These are phyloP conservation scores for Bilobella aurantiaca DNA, from an alignment of 1,140 invertebrate genomes.

Conservation along the genomic window DNA sequence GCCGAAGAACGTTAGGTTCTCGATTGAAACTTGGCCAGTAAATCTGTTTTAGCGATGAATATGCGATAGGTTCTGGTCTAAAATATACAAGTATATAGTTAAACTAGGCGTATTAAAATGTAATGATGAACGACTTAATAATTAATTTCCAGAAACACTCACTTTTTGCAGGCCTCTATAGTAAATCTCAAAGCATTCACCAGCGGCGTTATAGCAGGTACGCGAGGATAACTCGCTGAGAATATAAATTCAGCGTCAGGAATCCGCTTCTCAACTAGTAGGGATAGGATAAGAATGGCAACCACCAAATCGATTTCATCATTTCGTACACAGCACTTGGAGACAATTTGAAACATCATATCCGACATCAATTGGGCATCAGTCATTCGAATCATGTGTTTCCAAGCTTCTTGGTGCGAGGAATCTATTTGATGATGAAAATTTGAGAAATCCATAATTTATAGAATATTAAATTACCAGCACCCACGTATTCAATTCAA, in stretches of 20 bases:
- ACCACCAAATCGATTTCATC: not conserved
- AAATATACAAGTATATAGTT: not conserved
- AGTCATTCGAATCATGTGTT: not conserved
- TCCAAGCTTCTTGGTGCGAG: not conserved
- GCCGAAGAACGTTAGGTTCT: not conserved
- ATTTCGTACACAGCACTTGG: not conserved
- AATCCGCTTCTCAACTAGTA: not conserved
- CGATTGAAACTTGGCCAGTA: conserved; percentile 2
- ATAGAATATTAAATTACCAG: not conserved
- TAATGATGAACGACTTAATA: not conserved
- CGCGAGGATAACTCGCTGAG: not conserved
- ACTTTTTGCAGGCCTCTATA: not conserved
- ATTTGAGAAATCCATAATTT: not conserved
- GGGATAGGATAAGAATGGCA: not conserved
- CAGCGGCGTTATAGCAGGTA: not conserved
- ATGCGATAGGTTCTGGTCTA: not conserved
- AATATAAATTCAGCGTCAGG: not conserved
- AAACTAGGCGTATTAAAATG: not conserved
- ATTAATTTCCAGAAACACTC: not conserved
- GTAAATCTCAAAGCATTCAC: not conserved
- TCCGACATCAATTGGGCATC: not conserved
- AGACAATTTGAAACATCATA: not conserved
- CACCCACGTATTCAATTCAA: not conserved
- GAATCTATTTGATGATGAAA: not conserved
- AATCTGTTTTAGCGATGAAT: not conserved